phyloP scores from a whole-genome alignment of 2,797 vertebrate genomes.

The Anabacerthia variegaticeps region DNA sequence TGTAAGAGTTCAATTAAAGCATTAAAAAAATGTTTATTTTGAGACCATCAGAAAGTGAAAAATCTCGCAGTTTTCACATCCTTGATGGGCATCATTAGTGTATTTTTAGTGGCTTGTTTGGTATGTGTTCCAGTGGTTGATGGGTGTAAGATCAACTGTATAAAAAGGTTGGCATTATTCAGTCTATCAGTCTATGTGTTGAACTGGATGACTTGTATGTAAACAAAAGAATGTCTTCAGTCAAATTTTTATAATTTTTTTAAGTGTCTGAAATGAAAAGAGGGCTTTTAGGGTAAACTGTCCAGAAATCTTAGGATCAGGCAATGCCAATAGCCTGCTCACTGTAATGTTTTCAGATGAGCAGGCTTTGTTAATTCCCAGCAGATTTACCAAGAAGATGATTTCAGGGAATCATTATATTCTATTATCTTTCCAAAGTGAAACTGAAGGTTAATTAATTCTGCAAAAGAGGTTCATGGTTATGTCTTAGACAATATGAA shows the following conservation, averaged over 20 bases:
- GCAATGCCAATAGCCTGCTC: not conserved
- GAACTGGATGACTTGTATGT: not conserved
- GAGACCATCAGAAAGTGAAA: not conserved
- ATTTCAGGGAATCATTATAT: not conserved
- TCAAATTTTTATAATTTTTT: not conserved
- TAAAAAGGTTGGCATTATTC: not conserved
- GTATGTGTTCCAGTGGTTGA: not conserved
- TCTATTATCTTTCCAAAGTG: not conserved
- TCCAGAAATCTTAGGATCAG: not conserved
- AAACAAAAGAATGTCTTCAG: not conserved
- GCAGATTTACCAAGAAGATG: not conserved
- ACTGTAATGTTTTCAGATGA: not conserved
- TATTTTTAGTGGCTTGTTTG: not conserved
- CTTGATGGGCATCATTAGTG: not conserved
- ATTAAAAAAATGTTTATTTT: not conserved
- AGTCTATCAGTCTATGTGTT: not conserved
- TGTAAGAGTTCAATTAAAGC: not conserved
- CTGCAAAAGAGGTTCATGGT: not conserved
- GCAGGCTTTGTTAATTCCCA: not conserved
- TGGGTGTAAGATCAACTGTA: not conserved
- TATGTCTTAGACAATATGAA: not conserved
- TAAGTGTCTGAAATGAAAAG: not conserved
- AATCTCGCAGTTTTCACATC: not conserved
- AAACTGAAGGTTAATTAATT: slow-evolving; percentile 51
- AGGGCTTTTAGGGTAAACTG: not conserved